Conservation (phyloP, 2,888 invertebrate genomes). For the Pachliopta kotzebuea region DNA sequence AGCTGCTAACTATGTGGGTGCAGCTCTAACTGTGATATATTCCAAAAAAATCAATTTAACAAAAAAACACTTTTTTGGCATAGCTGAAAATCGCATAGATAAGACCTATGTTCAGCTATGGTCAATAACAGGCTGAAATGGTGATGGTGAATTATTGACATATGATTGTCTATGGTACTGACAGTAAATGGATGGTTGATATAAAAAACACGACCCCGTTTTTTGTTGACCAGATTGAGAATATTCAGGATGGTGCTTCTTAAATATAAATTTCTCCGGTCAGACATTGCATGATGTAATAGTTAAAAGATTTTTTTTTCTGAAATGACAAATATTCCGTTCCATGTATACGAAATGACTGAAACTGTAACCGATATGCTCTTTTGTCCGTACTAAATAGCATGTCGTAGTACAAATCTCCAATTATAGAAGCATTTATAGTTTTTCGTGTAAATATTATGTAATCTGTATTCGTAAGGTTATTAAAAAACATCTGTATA, state of each 20-base stretch:
- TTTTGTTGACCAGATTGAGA: constrained; percentile 7
- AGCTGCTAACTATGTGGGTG: constrained; percentile 31
- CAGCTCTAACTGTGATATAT: constrained; percentile 51
- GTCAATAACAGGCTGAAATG: too few relatives aligned
- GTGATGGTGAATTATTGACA: constrained; percentile 37
- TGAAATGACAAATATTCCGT: constrained; percentile 15
- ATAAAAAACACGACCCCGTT: constrained; percentile 23
- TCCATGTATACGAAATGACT: constrained; percentile 27
- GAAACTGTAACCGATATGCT: constrained; percentile 14
- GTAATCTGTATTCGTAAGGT: constrained; percentile 34
- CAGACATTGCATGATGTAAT: background rate
- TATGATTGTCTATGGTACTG: constrained; percentile 39
- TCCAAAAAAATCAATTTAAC: constrained; percentile 52
- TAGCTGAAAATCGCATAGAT: too few relatives aligned
- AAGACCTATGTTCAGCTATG: too few relatives aligned
- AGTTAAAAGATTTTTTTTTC: constrained; percentile 7
- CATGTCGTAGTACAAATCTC: constrained; percentile 41
- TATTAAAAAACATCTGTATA: constrained; percentile 14
- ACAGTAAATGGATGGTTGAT: constrained; percentile 42
- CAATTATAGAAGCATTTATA: constrained; percentile 39
- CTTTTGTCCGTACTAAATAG: constrained; percentile 18
- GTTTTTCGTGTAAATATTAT: constrained; percentile 36
- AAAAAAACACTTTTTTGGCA: constrained; percentile 28
- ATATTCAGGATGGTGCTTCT: background rate
- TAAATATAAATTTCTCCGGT: background rate